Evolutionary conservation across 2,113 vertebrate genomes (phyloP), one percentile per base, ranked within the genome.

Genomic region (Embiotoca jacksoni): DNA sequence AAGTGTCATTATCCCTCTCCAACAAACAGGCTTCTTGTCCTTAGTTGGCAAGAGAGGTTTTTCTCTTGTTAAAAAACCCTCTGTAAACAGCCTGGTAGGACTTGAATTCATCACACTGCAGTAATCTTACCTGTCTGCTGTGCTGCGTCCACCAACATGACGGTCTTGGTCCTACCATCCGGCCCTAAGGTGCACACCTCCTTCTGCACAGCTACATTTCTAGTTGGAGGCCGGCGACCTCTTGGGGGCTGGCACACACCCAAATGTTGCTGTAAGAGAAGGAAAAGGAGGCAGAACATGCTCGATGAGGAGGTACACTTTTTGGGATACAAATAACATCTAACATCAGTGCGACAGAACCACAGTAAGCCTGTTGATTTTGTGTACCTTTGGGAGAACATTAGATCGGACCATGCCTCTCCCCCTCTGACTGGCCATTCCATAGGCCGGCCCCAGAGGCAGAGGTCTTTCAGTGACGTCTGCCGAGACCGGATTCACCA

Each of bases 91-190:
- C 2, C 1, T 63, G 8, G 4, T 33, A 30, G 3, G 36, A 75
- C 9, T 16, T n/a, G 1, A 58, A 41, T 47, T 14, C 13, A 11
- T 49, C 44, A 23, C 8, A 23, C 1, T 1, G 0, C 16, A 6
- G 2, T 9, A 33, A 69, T 75, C 60, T 77, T 88, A 99, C 98
- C 98, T 0, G 98, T 99, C 89, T 99, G 98, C 85, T 99, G 98
- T 16, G 97, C 96, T 23, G 98, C 98, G 78, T 99, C 98, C 82
- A 99, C 97, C 82, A 99, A 92, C 80, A 99, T 93, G 72, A 99
- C 95, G 4, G 96, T 97, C 92, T 96, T 98, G 64, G 96, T 95
- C 80, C 96, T 94, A 58, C 93, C 95, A 86, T 98, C 98, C 35
- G 96, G 97, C 59, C 97, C 97, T 14, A 96, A 87, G 15, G 96